Percentiles rank a stretch among this genome's conserved stretches.
Evolutionary conservation across 2,888 invertebrate genomes (phyloP).

Genomic region (Melanchra persicariae): DNA sequence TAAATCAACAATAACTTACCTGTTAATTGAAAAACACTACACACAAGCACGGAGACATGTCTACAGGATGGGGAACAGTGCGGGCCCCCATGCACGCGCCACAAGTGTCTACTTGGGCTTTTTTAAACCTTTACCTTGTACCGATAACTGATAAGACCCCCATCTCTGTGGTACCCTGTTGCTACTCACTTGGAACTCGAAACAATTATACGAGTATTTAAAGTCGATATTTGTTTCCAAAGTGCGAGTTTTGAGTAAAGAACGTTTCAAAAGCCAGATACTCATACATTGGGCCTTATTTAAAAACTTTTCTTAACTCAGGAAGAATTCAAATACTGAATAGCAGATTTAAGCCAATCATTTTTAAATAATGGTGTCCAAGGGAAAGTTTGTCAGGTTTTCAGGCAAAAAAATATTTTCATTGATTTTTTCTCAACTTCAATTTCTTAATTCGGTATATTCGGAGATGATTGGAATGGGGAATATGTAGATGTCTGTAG

Average conservation of each 20-base stretch:
- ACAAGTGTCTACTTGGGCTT: conserved; percentile 79
- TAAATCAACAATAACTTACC: conserved; percentile 22
- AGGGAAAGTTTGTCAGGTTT: too few relatives aligned
- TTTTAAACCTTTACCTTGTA: conserved; percentile 70
- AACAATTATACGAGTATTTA: not conserved
- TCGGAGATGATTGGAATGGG: too few relatives aligned
- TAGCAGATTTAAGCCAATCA: too few relatives aligned
- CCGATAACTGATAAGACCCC: conserved; percentile 84
- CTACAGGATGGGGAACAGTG: conserved; percentile 49
- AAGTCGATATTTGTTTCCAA: not conserved
- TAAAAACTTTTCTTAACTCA: too few relatives aligned
- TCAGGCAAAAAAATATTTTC: too few relatives aligned
- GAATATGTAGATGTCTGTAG: too few relatives aligned
- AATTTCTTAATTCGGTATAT: too few relatives aligned
- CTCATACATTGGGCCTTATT: too few relatives aligned
- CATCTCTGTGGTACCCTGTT: conserved; percentile 72
- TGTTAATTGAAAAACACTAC: conserved; percentile 8
- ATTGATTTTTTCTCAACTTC: too few relatives aligned
- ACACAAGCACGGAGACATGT: conserved; percentile 49
- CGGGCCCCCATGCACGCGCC: conserved; percentile 79
- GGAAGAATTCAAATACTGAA: too few relatives aligned
- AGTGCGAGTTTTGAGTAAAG: not conserved
- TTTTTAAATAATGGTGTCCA: too few relatives aligned
- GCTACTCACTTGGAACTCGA: conserved; percentile 62
- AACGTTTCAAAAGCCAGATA: not conserved